phyloP scores from a whole-genome alignment of 2,888 invertebrate genomes.

The Leptopilina syphax region DNA sequence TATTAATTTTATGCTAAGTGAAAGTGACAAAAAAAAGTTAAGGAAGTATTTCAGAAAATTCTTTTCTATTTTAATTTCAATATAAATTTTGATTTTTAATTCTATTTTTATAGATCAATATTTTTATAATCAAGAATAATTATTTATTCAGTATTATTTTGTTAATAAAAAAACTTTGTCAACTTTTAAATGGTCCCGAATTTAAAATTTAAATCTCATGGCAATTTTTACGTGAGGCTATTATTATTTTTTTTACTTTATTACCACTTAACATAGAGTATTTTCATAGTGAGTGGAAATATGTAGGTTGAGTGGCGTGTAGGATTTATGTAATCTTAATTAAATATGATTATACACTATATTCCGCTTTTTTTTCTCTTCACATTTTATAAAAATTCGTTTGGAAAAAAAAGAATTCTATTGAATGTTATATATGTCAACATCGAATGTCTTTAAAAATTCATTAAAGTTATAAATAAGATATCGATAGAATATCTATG shows the following conservation, averaged over 20 bases:
- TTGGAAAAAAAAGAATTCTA: neutral
- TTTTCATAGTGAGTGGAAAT: slow-evolving; percentile 16
- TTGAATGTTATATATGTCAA: neutral
- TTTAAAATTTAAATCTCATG: neutral
- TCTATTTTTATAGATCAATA: too few species aligned
- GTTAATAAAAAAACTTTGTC: too few species aligned
- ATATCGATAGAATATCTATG: neutral
- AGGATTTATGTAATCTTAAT: slow-evolving; percentile 26
- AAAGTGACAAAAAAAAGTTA: neutral
- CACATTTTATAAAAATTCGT: neutral
- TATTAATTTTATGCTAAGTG: too few species aligned
- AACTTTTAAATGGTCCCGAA: neutral
- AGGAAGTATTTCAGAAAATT: too few species aligned
- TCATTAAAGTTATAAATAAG: neutral
- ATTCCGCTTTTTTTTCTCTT: neutral
- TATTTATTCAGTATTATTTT: too few species aligned
- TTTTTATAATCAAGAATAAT: too few species aligned
- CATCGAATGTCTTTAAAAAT: neutral
- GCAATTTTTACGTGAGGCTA: neutral
- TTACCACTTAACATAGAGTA: slow-evolving; percentile 1
- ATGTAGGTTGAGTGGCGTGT: neutral
- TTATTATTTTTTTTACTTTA: slow-evolving; percentile 10
- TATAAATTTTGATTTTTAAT: too few species aligned
- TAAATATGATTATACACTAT: slow-evolving; percentile 12
- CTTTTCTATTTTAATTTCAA: too few species aligned